Percentiles rank a stretch among this genome's conserved stretches.
These are phyloP conservation scores for Xestia xanthographa DNA, from an alignment of 2,888 invertebrate species.

Conservation along the genomic window DNA sequence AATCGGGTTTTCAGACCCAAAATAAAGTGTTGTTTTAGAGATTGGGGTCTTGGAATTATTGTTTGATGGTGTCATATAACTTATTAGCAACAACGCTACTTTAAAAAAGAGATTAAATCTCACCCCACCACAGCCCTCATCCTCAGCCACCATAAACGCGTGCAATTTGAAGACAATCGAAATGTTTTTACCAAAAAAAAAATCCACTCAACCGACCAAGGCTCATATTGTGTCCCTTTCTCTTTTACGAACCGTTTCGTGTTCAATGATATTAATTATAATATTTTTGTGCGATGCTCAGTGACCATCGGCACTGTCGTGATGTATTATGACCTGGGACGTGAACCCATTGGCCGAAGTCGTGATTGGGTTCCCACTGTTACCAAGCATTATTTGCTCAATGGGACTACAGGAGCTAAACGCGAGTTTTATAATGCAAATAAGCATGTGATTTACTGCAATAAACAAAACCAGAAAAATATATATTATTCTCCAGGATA, in stretches of 20 bases:
- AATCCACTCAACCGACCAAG: slow-evolving; percentile 31
- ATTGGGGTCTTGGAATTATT: no score
- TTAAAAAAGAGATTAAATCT: neutral
- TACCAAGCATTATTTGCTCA: slow-evolving; percentile 57
- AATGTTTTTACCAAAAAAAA: slow-evolving; percentile 12
- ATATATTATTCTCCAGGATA: no score
- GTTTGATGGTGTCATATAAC: no score
- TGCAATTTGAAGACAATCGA: slow-evolving; percentile 11
- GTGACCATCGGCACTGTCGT: slow-evolving; percentile 71
- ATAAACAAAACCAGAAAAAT: no score
- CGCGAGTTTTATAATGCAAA: no score
- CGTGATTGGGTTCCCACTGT: slow-evolving; percentile 63
- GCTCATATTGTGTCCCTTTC: slow-evolving; percentile 54
- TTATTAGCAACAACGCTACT: no score
- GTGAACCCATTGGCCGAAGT: slow-evolving; percentile 70
- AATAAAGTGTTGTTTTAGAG: no score
- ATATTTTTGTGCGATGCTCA: slow-evolving; percentile 61
- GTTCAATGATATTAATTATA: slow-evolving; percentile 62
- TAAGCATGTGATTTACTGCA: no score
- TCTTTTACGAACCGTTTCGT: slow-evolving; percentile 57
- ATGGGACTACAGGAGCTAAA: no score
- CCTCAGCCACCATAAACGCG: neutral
- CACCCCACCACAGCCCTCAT: neutral
- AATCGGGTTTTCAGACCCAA: no score
- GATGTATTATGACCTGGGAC: slow-evolving; percentile 71